Conservation (phyloP, 2,888 invertebrate species). For the Acronicta aceris region DNA sequence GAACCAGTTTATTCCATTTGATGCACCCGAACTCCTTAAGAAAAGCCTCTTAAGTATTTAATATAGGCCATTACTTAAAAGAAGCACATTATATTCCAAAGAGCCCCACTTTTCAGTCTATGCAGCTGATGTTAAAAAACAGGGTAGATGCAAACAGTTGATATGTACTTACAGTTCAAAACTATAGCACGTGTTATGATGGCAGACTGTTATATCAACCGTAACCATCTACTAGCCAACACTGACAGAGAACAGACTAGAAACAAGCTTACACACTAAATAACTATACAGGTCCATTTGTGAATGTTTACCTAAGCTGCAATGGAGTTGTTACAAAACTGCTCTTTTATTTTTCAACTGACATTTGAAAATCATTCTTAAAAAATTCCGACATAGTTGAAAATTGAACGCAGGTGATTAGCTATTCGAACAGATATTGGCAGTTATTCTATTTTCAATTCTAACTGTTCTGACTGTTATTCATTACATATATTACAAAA, state of each 20-base stretch:
- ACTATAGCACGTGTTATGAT: not conserved
- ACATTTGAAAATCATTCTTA: no score
- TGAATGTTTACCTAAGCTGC: conserved; percentile 3
- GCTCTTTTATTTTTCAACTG: no score
- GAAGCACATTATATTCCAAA: not conserved
- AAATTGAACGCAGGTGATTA: no score
- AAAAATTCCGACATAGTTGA: no score
- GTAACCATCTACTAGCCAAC: not conserved
- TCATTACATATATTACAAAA: no score
- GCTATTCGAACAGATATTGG: no score
- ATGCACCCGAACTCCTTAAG: not conserved
- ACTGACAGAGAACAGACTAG: conserved; percentile 69
- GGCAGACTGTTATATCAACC: conserved; percentile 11
- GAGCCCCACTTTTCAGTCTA: not conserved
- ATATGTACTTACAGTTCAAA: not conserved
- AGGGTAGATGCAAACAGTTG: conserved; percentile 12
- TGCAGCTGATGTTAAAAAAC: conserved; percentile 4
- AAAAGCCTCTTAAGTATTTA: not conserved
- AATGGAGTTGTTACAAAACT: not conserved
- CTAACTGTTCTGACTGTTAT: no score
- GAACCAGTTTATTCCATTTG: no score
- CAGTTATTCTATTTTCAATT: no score
- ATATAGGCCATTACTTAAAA: not conserved
- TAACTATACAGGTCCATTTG: conserved; percentile 55
- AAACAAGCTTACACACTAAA: conserved; percentile 72